These are phyloP conservation scores for Serranus cabrilla DNA, from an alignment of 2,797 vertebrate genomes.

Conservation along the genomic window DNA sequence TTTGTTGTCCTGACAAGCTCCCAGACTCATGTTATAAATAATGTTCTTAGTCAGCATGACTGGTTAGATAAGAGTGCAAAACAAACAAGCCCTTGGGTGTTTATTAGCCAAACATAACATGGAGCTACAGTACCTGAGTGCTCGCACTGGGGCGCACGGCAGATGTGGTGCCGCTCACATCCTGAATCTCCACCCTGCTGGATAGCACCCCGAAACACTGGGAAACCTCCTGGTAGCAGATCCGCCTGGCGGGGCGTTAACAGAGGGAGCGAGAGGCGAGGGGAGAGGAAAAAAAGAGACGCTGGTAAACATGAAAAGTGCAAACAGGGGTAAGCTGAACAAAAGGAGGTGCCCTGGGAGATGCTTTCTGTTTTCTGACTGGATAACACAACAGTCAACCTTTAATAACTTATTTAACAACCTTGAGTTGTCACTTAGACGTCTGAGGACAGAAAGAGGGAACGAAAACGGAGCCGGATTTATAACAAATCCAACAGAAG, in stretches of 20 bases:
- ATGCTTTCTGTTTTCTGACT: constrained; percentile 17
- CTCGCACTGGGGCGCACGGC: constrained; percentile 96
- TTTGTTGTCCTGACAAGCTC: constrained; percentile 40
- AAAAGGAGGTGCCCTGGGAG: constrained; percentile 13
- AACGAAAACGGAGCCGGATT: background rate
- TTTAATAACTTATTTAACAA: constrained; percentile 36
- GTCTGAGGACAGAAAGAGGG: background rate
- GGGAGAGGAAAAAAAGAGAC: background rate
- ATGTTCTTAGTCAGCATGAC: constrained; percentile 43
- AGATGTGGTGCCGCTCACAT: constrained; percentile 94
- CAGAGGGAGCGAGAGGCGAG: background rate
- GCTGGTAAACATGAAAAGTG: constrained; percentile 18
- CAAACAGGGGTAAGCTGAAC: constrained; percentile 12
- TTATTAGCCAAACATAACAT: constrained; percentile 30
- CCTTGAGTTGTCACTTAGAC: constrained; percentile 5
- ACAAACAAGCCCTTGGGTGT: constrained; percentile 50
- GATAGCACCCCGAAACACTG: constrained; percentile 98
- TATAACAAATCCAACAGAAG: constrained; percentile 1
- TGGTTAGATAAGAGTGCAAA: constrained; percentile 41
- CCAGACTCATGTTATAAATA: constrained; percentile 49
- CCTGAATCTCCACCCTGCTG: constrained; percentile 97
- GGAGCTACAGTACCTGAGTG: constrained; percentile 90
- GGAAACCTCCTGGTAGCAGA: constrained; percentile 98
- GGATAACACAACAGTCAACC: background rate
- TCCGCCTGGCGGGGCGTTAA: constrained; percentile 86